A percentile compares a stretch with the other conserved stretches of the same genome.
Conservation (phyloP, 2,113 vertebrate species). For the Riparia riparia region DNA sequence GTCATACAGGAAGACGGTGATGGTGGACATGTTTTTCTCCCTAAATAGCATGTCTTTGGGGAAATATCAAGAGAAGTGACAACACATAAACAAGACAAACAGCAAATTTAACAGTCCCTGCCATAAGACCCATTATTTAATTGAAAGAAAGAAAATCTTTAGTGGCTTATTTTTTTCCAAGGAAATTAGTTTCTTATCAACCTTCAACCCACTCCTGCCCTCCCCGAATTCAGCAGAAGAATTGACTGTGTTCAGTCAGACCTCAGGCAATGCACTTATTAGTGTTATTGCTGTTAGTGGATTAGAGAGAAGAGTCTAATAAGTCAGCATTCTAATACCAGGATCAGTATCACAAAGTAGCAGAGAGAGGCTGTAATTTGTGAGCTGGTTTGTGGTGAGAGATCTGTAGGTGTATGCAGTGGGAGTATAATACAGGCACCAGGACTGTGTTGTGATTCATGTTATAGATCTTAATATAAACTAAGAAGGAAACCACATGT, state of each 20-base stretch:
- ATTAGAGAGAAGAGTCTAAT: not conserved
- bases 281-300: not conserved
- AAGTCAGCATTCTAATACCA: not conserved
- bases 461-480: conserved; percentile 43
- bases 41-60: not conserved
- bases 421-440: conserved; percentile 15
- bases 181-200: not conserved
- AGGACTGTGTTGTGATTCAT: conserved; percentile 49
- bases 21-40: not conserved
- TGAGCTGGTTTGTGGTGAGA: not conserved
- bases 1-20: not conserved
- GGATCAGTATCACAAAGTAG: conserved; percentile 4
- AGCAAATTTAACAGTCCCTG: not conserved
- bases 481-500: conserved; percentile 40
- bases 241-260: not conserved
- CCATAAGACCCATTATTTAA: not conserved
- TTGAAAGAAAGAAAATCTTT: not conserved
- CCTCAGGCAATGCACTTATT: not conserved
- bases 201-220: not conserved
- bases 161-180: not conserved
- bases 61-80: conserved; percentile 2
- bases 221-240: not conserved
- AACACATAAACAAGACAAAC: not conserved
- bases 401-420: conserved; percentile 33
- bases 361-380: conserved; percentile 40